Evolutionary conservation across 2,888 invertebrate species (phyloP).

Genomic region (Myathropa florea): DNA sequence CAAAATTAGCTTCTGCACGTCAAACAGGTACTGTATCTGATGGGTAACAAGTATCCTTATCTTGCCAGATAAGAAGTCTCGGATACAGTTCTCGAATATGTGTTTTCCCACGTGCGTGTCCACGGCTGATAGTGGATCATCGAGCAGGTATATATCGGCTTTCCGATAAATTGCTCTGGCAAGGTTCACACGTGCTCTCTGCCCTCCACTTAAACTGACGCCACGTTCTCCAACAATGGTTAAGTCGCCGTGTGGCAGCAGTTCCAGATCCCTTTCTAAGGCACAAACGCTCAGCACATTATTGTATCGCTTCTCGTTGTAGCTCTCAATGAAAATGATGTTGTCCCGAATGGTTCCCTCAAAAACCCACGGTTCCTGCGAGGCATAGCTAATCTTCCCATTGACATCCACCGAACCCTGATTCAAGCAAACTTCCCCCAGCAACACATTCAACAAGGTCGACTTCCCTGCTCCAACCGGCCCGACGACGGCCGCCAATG

Average conservation of each 20-base stretch:
- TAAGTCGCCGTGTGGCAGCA: slow-evolving; percentile 82
- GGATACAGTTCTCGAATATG: slow-evolving; percentile 88
- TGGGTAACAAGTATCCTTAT: slow-evolving; percentile 88
- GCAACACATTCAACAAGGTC: slow-evolving; percentile 86
- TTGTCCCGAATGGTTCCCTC: slow-evolving; percentile 93
- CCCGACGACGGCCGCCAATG: slow-evolving; percentile 84
- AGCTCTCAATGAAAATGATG: slow-evolving; percentile 91
- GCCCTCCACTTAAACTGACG: slow-evolving; percentile 87
- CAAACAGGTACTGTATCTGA: slow-evolving; percentile 85
- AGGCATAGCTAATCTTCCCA: slow-evolving; percentile 88
- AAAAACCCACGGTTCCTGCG: slow-evolving; percentile 93
- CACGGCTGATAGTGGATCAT: slow-evolving; percentile 90
- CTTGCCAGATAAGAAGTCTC: slow-evolving; percentile 83
- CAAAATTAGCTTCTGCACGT: slow-evolving; percentile 82
- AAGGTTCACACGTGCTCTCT: slow-evolving; percentile 88
- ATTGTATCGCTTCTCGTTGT: slow-evolving; percentile 83
- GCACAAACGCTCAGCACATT: slow-evolving; percentile 84
- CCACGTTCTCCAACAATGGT: slow-evolving; percentile 86
- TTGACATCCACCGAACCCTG: slow-evolving; percentile 83
- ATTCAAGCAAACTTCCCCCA: slow-evolving; percentile 86
- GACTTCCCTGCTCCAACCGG: slow-evolving; percentile 89
- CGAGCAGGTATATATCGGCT: slow-evolving; percentile 88
- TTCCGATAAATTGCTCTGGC: slow-evolving; percentile 89
- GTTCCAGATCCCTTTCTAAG: slow-evolving; percentile 85
- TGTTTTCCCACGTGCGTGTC: slow-evolving; percentile 89